Conservation (phyloP, 2,797 vertebrate genomes). For the Leptodactylus fallax region DNA sequence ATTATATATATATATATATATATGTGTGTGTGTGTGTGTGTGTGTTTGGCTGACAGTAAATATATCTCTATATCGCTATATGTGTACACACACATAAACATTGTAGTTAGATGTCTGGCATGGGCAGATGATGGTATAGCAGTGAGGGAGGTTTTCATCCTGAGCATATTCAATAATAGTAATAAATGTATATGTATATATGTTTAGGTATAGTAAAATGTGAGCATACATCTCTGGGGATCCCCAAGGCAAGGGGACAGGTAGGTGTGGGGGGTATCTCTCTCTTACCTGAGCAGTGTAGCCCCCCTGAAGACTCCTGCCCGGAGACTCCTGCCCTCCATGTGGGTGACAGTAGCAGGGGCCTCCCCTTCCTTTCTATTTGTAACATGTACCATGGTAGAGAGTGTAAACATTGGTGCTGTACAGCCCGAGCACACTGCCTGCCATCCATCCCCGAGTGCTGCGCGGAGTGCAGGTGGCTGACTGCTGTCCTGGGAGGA, state of each 20-base stretch:
- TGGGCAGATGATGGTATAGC: not conserved
- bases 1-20: not conserved
- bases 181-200: not conserved
- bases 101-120: not conserved
- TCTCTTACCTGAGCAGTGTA: slow-evolving; percentile 50
- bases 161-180: not conserved
- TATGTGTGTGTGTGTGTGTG: not conserved
- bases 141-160: not conserved
- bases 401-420: not conserved
- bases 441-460: slow-evolving; percentile 17
- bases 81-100: not conserved
- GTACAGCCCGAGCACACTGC: slow-evolving; percentile 28
- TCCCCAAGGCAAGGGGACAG: not conserved
- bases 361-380: slow-evolving; percentile 28
- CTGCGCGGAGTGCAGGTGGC: slow-evolving; percentile 52
- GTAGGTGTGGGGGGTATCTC: not conserved
- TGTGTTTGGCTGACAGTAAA: not conserved
- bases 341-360: slow-evolving; percentile 20
- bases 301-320: slow-evolving; percentile 41
- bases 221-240: not conserved
- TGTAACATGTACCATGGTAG: slow-evolving; percentile 9
- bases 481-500: slow-evolving; percentile 54
- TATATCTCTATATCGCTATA: not conserved
- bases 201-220: not conserved
- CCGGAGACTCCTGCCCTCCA: slow-evolving; percentile 45